Percentiles rank a stretch among this genome's conserved stretches.
Conservation (phyloP, 2,888 invertebrate species). For the Drosophila meridiana region DNA sequence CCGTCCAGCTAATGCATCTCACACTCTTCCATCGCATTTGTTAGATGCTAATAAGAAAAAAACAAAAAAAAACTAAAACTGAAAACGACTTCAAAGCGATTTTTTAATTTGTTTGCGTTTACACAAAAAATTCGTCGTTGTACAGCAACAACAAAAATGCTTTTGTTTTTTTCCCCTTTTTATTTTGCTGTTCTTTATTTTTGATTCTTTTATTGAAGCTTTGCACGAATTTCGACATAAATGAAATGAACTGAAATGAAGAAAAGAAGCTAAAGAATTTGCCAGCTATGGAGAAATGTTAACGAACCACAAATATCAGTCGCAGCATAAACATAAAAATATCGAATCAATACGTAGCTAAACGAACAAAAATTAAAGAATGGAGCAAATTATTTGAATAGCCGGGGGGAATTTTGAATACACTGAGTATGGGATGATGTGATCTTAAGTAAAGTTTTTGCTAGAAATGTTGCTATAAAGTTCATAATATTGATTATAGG, state of each 20-base stretch:
- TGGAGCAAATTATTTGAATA: neutral
- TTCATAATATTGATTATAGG: neutral
- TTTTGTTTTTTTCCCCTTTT: conserved; percentile 10
- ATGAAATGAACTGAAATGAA: conserved; percentile 49
- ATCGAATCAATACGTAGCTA: conserved; percentile 36
- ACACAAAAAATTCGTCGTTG: conserved; percentile 36
- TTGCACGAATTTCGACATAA: conserved; percentile 72
- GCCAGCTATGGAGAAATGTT: conserved; percentile 58
- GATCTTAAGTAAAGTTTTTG: neutral
- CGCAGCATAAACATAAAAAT: conserved; percentile 59
- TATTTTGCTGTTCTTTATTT: conserved; percentile 8
- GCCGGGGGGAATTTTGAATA: neutral
- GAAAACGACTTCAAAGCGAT: conserved; percentile 46
- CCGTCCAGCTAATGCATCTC: conserved; percentile 31
- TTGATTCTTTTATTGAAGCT: conserved; percentile 59
- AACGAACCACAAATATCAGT: conserved; percentile 56
- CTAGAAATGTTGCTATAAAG: neutral
- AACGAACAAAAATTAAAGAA: conserved; percentile 27
- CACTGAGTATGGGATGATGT: neutral
- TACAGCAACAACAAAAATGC: conserved; percentile 9
- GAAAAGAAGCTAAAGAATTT: conserved; percentile 62
- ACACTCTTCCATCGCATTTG: conserved; percentile 15
- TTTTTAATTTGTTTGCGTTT: conserved; percentile 54
- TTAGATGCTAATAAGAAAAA: neutral
- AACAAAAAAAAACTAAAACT: neutral